Evolutionary conservation across 1,140 invertebrate genomes (phyloP), one percentile per base, ranked within the genome.

Genomic region (Drosophila melanica): DNA sequence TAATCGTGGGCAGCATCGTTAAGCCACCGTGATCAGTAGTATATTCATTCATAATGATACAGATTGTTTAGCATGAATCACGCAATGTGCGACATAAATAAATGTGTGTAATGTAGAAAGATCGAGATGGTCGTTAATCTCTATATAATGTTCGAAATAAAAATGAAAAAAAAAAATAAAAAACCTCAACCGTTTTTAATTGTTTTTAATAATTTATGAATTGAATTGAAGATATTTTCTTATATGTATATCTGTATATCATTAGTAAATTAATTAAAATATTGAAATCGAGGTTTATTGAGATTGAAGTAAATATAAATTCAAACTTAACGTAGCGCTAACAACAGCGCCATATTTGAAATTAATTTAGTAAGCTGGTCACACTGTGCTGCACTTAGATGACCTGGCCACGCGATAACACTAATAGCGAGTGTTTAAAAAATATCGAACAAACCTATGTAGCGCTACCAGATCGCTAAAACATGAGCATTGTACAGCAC

Each of bases 31-130:
- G 42, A 30, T 37, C 33, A 5, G 10, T 47, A 35, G 27, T 47
- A 55, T 63, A 23, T 53, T 51, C 59, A 70, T 70, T 70, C 67
- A 70, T 65, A 51, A 71, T 18, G 11, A 41, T 48, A 48, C 42
- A 48, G 44, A 55, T 54, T 39, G 8, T 35, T 35, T 4, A 27
- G 20, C 5, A 58, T 71, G 68, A 71, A 57, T 71, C 68, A 71
- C 9, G n/a, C 3, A 37, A 37, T 45, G 1, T 35, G 50, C 41
- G 16, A 47, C 44, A 57, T 27, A 45, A 35, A 59, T 57, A 50
- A 1, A 30, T 50, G 9, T 9, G 18, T 37, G 16, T 20, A 10
- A 47, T 11, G 12, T 14, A 9, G 58, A 60, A 60, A 4, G 27
- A 45, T 58, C 41, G 27, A 58, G 33, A 27, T 27, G 27, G 7